phyloP scores from a whole-genome alignment of 2,797 vertebrate genomes.

The Clarias pachynema region DNA sequence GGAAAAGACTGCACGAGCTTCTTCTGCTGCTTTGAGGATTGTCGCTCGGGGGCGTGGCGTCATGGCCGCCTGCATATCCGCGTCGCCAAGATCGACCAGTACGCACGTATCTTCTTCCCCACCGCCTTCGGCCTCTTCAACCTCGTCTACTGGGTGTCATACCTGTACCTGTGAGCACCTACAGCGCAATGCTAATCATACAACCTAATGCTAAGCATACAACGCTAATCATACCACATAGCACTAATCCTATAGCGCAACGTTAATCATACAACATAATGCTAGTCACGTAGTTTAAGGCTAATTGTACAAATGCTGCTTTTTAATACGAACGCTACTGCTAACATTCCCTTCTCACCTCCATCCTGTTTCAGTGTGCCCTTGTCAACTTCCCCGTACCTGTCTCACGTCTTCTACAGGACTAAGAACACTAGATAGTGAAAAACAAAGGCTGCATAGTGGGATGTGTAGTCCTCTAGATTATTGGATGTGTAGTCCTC shows the following conservation, averaged over 20 bases:
- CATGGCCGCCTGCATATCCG: conserved; percentile 97
- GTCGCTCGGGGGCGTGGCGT: conserved; percentile 95
- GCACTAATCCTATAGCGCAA: background rate
- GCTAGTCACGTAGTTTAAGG: background rate
- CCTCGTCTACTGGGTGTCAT: conserved; percentile 98
- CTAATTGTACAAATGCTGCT: conserved; percentile 4
- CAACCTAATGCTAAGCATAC: background rate
- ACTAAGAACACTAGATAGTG: background rate
- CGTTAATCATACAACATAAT: background rate
- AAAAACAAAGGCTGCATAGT: background rate
- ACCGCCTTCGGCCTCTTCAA: conserved; percentile 98
- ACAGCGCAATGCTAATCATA: conserved; percentile 26
- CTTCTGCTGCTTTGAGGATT: conserved; percentile 99
- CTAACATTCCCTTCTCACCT: conserved; percentile 55
- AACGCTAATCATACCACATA: background rate
- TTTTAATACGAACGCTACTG: background rate
- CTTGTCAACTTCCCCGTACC: conserved; percentile 5
- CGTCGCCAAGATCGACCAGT: conserved; percentile 97
- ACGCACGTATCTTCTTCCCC: conserved; percentile 96
- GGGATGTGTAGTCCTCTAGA: background rate
- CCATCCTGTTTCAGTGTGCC: conserved; percentile 56
- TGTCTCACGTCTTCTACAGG: background rate
- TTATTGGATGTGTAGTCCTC: background rate
- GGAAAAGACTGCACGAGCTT: conserved; percentile 99
- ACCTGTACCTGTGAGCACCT: conserved; percentile 87